Evolutionary conservation across 2,797 vertebrate genomes (phyloP), one percentile per base, ranked within the genome.

Genomic region (Oophaga sylvatica): DNA sequence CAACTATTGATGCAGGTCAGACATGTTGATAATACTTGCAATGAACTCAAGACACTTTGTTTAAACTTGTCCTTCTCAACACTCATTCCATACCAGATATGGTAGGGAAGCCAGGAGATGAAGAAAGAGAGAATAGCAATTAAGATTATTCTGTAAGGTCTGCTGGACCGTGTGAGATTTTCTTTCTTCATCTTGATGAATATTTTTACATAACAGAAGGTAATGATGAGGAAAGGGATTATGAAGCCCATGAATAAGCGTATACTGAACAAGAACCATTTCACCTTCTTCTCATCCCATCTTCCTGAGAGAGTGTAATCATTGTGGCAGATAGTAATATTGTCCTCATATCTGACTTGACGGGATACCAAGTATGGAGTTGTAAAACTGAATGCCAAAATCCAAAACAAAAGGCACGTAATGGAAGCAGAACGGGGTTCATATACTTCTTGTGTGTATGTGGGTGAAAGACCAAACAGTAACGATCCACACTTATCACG

Each of bases 281-380:
- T 91, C 75, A 91, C 80, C 75, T 41, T 90, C 60, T 0, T 35
- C 48, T 75, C 20, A 10, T 91, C 65, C 91, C 89, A 87, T 19
- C 75, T 85, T 9, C 35, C 67, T 26, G 41, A 81, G 26, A 84
- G 22, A 13, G 81, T 62, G 57, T 91, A 93, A 79, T 92, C 91
- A 89, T 91, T 92, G 45, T 45, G 31, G 75, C 93, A 94, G 31
- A 12, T 84, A 29, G 90, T 86, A 45, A 90, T 83, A 29, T 86
- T 90, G 45, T 89, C 81, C 0, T 12, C 73, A 26, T 84, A n/a
- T 73, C 22, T 60, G n/a, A 86, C 89, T 71, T 91, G 87, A 1
- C 88, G 90, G 67, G 93, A 92, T 78, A 90, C 65, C 68, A 93
- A 48, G 80, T 90, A 92, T 41, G 92, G 92, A 0, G 41, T 53